Evolutionary conservation across 53 echinoderm and acorn worm species (phyloP), one percentile per base, ranked within the genome.

Genomic region (Zoroaster sp.): DNA sequence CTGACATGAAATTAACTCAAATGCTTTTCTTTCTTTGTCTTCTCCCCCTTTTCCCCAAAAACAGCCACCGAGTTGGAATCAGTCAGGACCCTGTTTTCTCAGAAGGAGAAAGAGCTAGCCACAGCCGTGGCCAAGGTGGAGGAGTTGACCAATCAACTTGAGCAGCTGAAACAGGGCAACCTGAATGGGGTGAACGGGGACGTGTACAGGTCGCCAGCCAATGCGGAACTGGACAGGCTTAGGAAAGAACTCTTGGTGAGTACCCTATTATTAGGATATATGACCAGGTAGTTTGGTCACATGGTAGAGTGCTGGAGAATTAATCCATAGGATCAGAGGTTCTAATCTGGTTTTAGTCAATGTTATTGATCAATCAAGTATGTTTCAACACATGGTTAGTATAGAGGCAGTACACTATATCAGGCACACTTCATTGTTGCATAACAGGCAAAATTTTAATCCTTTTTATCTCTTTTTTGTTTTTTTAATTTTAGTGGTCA

Each of bases 61-160:
- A 43, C 93, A 94, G 96, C 96, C 72, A 79, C 87, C 68, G 96
- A 96, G 88, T 83, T 96, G 75, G 94, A 96, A 23, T 83, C 88
- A 34, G 88, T 96, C 30, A 89, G 91, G 33, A n/a, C 82, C 2
- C 90, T 98, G 52, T 98, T 98, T 85, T 67, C 90, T 9, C 96
- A 98, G 91, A 98, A 98, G 69, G 98, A 98, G 96, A 92, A 91
- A 40, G 98, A 98, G 73, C 78, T 98, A 46, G 92, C 94, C 14
- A 74, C 66, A 18, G 96, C 96, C n/a, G 93, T 98, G 73, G 94
- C 98, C 55, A 98, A 96, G 82, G 98, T 98, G 47, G 96, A 98
- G 38, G 96, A 98, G 47, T 76, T 98, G 78, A 93, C 94, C 1
- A 89, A 89, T 0, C 96, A 98, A 75, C 85, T 98, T 55, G 94